Evolutionary conservation across 2,888 invertebrate species (phyloP).

Genomic region (Thecophora atra): DNA sequence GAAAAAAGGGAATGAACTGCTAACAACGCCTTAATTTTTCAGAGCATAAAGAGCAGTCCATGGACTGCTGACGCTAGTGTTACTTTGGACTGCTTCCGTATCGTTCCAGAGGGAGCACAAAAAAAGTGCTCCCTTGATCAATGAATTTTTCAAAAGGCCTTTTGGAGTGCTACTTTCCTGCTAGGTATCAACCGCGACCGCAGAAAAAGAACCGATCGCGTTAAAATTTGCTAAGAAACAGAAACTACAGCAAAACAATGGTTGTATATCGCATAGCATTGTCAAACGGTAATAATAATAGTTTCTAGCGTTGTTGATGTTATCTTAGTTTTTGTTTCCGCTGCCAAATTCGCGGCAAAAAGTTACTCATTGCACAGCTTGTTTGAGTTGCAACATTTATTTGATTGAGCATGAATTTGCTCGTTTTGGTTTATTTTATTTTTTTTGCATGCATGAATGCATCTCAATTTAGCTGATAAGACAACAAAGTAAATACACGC

Average conservation of each 20-base stretch:
- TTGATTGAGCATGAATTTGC: slow-evolving; percentile 3
- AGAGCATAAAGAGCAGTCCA: no score
- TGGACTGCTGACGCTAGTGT: no score
- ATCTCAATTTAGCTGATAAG: background rate
- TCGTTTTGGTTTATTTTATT: background rate
- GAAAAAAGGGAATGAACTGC: no score
- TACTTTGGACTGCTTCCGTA: no score
- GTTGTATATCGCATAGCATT: background rate
- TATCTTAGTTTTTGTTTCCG: background rate
- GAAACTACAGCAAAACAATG: background rate
- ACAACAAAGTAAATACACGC: no score
- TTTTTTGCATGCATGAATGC: background rate
- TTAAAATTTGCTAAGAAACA: background rate
- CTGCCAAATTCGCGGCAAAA: slow-evolving; percentile 10
- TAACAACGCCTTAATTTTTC: no score
- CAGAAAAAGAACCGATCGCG: background rate
- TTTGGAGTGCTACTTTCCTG: no score
- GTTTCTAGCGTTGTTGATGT: background rate
- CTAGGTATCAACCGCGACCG: background rate
- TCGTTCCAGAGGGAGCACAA: no score
- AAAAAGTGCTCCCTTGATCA: no score
- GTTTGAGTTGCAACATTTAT: slow-evolving; percentile 13
- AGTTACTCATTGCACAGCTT: slow-evolving; percentile 24
- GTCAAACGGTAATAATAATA: slow-evolving; percentile 14
- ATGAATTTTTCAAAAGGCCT: no score